Conservation (phyloP, 2,888 invertebrate species). For the Cheilosia urbana region DNA sequence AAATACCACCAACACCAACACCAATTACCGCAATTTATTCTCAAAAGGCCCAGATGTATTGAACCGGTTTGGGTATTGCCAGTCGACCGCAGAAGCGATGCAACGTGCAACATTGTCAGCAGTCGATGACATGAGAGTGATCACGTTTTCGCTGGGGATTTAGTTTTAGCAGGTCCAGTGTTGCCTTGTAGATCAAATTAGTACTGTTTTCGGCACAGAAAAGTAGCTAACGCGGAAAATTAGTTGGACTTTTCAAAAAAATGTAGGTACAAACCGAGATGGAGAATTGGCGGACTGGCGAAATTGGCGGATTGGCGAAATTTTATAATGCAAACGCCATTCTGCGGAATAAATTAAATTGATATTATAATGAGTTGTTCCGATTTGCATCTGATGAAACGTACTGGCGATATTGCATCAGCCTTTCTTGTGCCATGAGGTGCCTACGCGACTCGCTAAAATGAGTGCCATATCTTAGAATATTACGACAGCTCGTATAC, state of each 20-base stretch:
- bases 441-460: neutral
- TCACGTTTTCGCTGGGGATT: conserved; percentile 30
- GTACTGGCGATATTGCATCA: conserved; percentile 81
- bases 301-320: neutral
- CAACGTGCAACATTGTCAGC: conserved; percentile 35
- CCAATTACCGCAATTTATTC: conserved; percentile 35
- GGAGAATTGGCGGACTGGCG: neutral
- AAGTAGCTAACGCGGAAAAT: neutral
- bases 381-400: conserved; percentile 79
- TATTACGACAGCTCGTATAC: neutral
- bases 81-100: conserved; percentile 24
- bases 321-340: neutral
- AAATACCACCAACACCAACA: conserved; percentile 51
- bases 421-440: conserved; percentile 78
- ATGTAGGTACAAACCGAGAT: neutral
- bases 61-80: conserved; percentile 59
- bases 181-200: conserved; percentile 30
- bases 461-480: neutral
- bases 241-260: neutral
- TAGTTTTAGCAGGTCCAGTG: conserved; percentile 28
- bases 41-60: conserved; percentile 42
- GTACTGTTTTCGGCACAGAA: neutral
- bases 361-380: conserved; percentile 4
- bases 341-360: conserved; percentile 16
- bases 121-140: conserved; percentile 3